Evolutionary conservation across 2,888 invertebrate genomes (phyloP), one percentile per base, ranked within the genome.

Genomic region (Folsomia candida): DNA sequence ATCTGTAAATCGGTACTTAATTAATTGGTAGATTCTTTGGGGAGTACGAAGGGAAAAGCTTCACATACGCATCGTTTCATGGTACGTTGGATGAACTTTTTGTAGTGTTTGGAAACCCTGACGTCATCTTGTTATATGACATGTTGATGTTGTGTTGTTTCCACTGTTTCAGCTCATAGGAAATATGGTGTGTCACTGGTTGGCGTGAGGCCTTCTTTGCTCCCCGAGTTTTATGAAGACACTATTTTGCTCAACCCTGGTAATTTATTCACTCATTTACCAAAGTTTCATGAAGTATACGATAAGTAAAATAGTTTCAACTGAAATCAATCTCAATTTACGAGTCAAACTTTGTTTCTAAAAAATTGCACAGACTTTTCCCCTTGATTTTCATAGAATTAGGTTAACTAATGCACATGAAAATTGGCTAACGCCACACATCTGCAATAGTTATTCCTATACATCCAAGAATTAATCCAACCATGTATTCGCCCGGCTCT

Each of bases 61-160:
- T 98, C 85, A 97, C 97, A n/a, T 98, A 97, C 83, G 97, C 98
- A 78, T 97, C 96, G 82, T 98, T 98, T 84, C 97, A 98, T 86
- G 47, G 47, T 47, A 47, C 9, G 47, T 18, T 47, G 47, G 9
- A 47, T 11, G 9, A 11, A 47, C 47, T 11, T 47, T 47, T 47
- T n/a, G n/a, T n/a, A n/a, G n/a, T n/a, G n/a, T n/a, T n/a, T n/a
- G n/a, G n/a, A n/a, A n/a, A n/a, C n/a, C n/a, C n/a, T n/a, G n/a
- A n/a, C n/a, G n/a, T n/a, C n/a, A n/a, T 47, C 47, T 11, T 47
- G 47, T 47, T 47, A 47, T 47, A 11, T 47, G 47, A 11, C 47
- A 47, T 47, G 18, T 47, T 47, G 47, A 47, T 47, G 18, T 47
- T 11, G n/a, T n/a, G n/a, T n/a, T n/a, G n/a, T n/a, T n/a, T n/a